Evolutionary conservation across 2,797 vertebrate genomes (phyloP).

Genomic region (Gambelia wislizenii): DNA sequence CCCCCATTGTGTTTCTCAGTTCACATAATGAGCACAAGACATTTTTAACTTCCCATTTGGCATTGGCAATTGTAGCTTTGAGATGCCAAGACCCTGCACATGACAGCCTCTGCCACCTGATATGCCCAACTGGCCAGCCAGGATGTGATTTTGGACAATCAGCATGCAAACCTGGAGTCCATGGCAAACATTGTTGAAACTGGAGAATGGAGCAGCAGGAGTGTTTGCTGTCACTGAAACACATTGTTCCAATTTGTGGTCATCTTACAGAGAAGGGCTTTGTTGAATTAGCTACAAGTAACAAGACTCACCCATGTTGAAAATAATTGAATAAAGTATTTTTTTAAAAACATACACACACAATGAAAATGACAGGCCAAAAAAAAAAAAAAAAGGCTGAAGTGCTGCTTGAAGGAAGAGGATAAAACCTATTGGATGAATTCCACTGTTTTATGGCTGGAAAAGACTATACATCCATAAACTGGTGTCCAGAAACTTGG

Average conservation of each 20-base stretch:
- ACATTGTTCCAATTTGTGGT: slow-evolving; percentile 56
- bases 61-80: background rate
- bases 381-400: slow-evolving; percentile 20
- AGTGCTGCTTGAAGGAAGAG: slow-evolving; percentile 37
- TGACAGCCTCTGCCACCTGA: background rate
- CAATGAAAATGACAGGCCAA: slow-evolving; percentile 17
- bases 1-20: slow-evolving; percentile 20
- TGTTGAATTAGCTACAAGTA: slow-evolving; percentile 59
- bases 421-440: slow-evolving; percentile 32
- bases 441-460: slow-evolving; percentile 9
- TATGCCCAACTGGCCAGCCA: slow-evolving; percentile 29
- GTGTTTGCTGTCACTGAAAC: slow-evolving; percentile 39
- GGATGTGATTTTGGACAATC: slow-evolving; percentile 5
- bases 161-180: slow-evolving; percentile 12
- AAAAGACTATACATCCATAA: slow-evolving; percentile 4
- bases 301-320: slow-evolving; percentile 45
- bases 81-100: slow-evolving; percentile 19
- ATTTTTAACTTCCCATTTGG: rapidly evolving
- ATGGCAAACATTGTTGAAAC: slow-evolving; percentile 2
- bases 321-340: slow-evolving; percentile 35
- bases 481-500: background rate
- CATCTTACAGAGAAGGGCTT: slow-evolving; percentile 53
- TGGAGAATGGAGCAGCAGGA: slow-evolving; percentile 33
- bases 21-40: background rate
- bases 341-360: slow-evolving; percentile 27